Conservation (phyloP, 2,888 invertebrate genomes). For the Meganola albula region DNA sequence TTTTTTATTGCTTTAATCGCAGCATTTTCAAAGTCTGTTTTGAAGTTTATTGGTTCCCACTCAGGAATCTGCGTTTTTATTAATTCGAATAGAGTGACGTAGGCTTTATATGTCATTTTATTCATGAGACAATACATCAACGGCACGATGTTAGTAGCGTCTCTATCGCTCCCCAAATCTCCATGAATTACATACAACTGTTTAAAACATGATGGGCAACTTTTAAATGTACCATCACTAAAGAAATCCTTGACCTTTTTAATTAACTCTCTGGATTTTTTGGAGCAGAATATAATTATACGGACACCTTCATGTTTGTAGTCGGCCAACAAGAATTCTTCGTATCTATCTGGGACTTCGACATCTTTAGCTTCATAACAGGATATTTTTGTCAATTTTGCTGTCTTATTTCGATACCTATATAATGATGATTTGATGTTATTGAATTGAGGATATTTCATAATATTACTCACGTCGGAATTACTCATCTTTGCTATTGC, state of each 20-base stretch:
- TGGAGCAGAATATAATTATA: slow-evolving; percentile 3
- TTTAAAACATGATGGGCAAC: slow-evolving; percentile 7
- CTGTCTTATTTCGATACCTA: slow-evolving; percentile 3
- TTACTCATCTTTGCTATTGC: slow-evolving; percentile 1
- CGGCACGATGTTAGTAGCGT: slow-evolving; percentile 5
- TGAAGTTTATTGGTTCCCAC: slow-evolving; percentile 5
- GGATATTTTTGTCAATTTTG: slow-evolving; percentile 3
- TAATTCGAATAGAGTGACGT: slow-evolving; percentile 7
- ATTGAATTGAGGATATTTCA: slow-evolving; percentile 6
- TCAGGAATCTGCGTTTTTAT: slow-evolving; percentile 7
- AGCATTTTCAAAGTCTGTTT: slow-evolving; percentile 11
- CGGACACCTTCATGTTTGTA: slow-evolving; percentile 1
- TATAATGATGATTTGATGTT: slow-evolving; percentile 5
- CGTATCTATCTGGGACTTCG: slow-evolving; percentile 4
- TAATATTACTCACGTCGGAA: slow-evolving; percentile 3
- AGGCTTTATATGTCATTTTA: slow-evolving; percentile 6
- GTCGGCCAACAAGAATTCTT: slow-evolving; percentile 4
- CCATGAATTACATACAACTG: slow-evolving; percentile 9
- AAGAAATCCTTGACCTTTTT: slow-evolving; percentile 3
- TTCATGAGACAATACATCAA: slow-evolving; percentile 4
- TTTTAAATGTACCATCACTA: slow-evolving; percentile 6
- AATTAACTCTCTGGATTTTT: slow-evolving; percentile 1
- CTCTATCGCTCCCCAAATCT: slow-evolving; percentile 7
- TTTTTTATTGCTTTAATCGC: slow-evolving; percentile 11
- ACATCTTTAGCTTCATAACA: slow-evolving; percentile 3